phyloP scores from a whole-genome alignment of 92 coral and sea anemone species.

The Phenganax marumi region DNA sequence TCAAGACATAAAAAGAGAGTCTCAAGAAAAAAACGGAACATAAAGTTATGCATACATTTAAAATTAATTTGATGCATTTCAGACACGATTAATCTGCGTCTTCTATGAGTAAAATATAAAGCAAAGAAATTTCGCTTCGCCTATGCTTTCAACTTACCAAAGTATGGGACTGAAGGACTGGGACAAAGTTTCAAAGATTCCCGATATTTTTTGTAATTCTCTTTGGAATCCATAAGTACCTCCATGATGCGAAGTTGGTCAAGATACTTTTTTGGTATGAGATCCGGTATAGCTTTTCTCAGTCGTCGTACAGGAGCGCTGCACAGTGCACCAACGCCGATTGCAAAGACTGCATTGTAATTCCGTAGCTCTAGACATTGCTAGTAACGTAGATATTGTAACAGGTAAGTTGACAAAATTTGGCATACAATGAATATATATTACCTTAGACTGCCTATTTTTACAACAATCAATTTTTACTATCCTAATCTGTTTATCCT shows the following conservation, averaged over 20 bases:
- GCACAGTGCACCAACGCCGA: conserved; percentile 89
- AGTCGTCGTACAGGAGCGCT: conserved; percentile 89
- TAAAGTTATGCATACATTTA: too few relatives aligned
- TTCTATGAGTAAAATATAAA: neutral
- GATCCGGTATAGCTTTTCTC: conserved; percentile 72
- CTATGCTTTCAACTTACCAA: conserved; percentile 64
- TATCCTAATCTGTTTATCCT: too few relatives aligned
- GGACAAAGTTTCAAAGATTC: conserved; percentile 81
- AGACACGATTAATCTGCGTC: neutral
- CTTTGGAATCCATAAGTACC: conserved; percentile 87
- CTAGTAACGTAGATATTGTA: conserved; percentile 29
- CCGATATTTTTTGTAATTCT: conserved; percentile 88
- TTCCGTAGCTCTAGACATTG: conserved; percentile 92
- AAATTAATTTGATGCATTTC: neutral
- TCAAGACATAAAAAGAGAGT: too few relatives aligned
- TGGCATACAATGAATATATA: too few relatives aligned
- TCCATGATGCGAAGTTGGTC: conserved; percentile 88
- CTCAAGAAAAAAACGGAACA: too few relatives aligned
- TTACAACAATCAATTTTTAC: too few relatives aligned
- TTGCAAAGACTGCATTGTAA: conserved; percentile 95
- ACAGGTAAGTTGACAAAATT: neutral
- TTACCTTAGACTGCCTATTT: too few relatives aligned
- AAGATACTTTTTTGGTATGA: conserved; percentile 68
- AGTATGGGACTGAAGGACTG: conserved; percentile 96
- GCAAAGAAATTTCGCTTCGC: neutral